phyloP scores from a whole-genome alignment of 2,888 invertebrate species.

The Hypena proboscidalis region DNA sequence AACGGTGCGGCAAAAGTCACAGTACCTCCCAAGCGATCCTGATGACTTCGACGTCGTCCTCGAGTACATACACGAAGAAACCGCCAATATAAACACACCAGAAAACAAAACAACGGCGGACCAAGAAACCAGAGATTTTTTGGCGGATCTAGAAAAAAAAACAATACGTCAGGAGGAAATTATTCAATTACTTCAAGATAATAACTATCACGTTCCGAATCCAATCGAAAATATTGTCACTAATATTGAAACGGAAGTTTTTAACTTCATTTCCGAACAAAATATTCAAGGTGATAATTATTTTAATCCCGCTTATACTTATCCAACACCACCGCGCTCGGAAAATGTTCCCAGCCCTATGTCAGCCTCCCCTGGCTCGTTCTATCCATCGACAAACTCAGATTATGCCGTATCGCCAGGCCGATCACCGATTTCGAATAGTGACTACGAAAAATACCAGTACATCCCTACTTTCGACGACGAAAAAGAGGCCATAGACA shows the following conservation, averaged over 20 bases:
- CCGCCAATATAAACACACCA: conserved; percentile 9
- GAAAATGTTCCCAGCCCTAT: conserved; percentile 65
- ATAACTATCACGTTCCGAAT: conserved; percentile 11
- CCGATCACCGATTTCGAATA: conserved; percentile 57
- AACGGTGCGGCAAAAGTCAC: conserved; percentile 53
- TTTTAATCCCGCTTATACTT: conserved; percentile 31
- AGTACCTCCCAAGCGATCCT: conserved; percentile 52
- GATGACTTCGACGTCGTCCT: conserved; percentile 54
- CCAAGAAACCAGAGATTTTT: conserved; percentile 1
- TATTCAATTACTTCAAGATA: conserved; percentile 26
- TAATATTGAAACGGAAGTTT: conserved; percentile 29
- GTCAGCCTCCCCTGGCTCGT: conserved; percentile 54
- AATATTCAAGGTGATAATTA: conserved; percentile 19
- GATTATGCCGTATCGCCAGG: conserved; percentile 62
- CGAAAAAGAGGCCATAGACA: conserved; percentile 38
- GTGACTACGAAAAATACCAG: conserved; percentile 69
- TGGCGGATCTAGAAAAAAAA: conserved; percentile 14
- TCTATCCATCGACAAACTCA: conserved; percentile 54
- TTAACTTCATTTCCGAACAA: conserved; percentile 23
- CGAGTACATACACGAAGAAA: conserved; percentile 55
- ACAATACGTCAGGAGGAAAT: conserved; percentile 21
- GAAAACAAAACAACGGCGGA: conserved; percentile 10
- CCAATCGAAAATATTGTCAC: conserved; percentile 8
- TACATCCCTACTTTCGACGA: conserved; percentile 56
- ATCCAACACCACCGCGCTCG: conserved; percentile 67